Conservation (phyloP, 2,797 vertebrate genomes). For the Dallia pectoralis region DNA sequence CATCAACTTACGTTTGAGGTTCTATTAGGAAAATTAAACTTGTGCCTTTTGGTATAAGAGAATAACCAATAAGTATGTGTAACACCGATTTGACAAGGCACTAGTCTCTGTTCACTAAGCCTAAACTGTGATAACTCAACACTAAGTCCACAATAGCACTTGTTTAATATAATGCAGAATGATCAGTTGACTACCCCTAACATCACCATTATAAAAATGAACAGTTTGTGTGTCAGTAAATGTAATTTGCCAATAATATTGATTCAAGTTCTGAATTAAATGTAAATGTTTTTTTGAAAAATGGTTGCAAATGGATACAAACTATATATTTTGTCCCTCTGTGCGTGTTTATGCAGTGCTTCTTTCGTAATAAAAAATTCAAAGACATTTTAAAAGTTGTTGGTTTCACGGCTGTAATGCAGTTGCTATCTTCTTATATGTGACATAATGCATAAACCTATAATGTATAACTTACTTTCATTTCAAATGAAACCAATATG, state of each 20-base stretch:
- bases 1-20: conserved; percentile 30
- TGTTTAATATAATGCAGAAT: conserved; percentile 37
- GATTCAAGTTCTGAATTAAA: conserved; percentile 2
- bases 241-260: no score
- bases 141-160: conserved; percentile 42
- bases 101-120: conserved; percentile 23
- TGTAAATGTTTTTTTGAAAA: conserved; percentile 33
- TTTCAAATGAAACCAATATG: no score
- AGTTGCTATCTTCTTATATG: not conserved
- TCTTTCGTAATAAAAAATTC: conserved; percentile 76
- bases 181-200: no score
- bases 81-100: conserved; percentile 4
- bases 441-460: not conserved
- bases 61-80: conserved; percentile 20
- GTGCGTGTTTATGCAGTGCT: conserved; percentile 30
- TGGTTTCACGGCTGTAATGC: conserved; percentile 35
- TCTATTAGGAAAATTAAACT: conserved; percentile 44
- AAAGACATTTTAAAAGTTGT: conserved; percentile 36
- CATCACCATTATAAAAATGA: no score
- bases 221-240: no score
- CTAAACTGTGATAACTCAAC: conserved; percentile 34
- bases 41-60: conserved; percentile 67
- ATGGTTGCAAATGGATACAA: conserved; percentile 44
- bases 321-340: conserved; percentile 39
- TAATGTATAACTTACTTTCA: not conserved